Conservation (phyloP, 2,113 vertebrate species). For the Menidia beryllina region DNA sequence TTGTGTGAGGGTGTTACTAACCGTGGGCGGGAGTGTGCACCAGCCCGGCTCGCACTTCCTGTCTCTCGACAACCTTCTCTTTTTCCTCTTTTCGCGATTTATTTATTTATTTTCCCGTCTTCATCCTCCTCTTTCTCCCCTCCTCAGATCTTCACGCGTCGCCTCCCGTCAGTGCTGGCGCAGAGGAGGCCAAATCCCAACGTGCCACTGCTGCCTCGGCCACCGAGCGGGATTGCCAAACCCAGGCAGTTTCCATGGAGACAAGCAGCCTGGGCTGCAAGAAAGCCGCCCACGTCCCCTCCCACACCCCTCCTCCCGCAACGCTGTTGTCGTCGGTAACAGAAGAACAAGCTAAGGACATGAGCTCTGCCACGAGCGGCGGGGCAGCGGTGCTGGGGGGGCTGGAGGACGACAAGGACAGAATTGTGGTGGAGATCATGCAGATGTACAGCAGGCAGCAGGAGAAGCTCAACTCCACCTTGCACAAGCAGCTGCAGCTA, state of each 20-base stretch:
- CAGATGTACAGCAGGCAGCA: slow-evolving; percentile 95
- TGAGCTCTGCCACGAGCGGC: slow-evolving; percentile 60
- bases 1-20: slow-evolving; percentile 64
- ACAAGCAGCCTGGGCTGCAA: slow-evolving; percentile 69
- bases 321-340: slow-evolving; percentile 50
- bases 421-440: slow-evolving; percentile 96
- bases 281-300: slow-evolving; percentile 79
- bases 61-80: slow-evolving; percentile 48
- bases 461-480: slow-evolving; percentile 92
- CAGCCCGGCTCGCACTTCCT: slow-evolving; percentile 51
- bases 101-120: not conserved
- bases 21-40: slow-evolving; percentile 44
- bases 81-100: too few relatives aligned
- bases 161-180: slow-evolving; percentile 64
- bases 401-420: slow-evolving; percentile 94
- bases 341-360: slow-evolving; percentile 68
- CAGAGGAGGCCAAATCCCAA: slow-evolving; percentile 84
- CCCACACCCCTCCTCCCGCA: slow-evolving; percentile 61
- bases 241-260: slow-evolving; percentile 80
- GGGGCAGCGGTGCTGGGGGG: slow-evolving; percentile 45
- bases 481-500: slow-evolving; percentile 94
- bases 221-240: slow-evolving; percentile 65
- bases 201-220: slow-evolving; percentile 59
- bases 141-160: slow-evolving; percentile 82
- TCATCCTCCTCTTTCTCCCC: slow-evolving; percentile 33